Percentiles rank a stretch among this genome's conserved stretches.
Evolutionary conservation across 2,113 vertebrate genomes (phyloP).

Genomic region (Pelecanus crispus): DNA sequence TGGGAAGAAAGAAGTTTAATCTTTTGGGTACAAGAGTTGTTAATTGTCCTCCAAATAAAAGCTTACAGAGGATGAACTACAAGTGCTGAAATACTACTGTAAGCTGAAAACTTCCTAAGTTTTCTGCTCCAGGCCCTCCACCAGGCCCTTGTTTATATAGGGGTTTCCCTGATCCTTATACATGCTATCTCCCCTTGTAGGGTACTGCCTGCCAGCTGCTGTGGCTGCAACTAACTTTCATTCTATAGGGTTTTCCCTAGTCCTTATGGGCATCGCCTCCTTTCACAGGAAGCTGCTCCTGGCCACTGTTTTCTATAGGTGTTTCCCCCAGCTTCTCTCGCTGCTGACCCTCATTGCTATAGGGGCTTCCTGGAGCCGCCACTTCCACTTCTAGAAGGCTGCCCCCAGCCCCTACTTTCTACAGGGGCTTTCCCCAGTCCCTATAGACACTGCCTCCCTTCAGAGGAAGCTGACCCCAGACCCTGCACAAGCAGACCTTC

Average conservation of each 20-base stretch:
- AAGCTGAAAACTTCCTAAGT: background rate
- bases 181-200: rapidly evolving
- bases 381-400: background rate
- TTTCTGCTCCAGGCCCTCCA: background rate
- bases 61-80: background rate
- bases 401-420: background rate
- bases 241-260: background rate
- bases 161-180: background rate
- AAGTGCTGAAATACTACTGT: background rate
- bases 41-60: background rate
- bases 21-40: background rate
- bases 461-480: background rate
- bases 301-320: background rate
- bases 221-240: background rate
- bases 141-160: background rate
- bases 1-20: background rate
- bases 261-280: background rate
- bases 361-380: background rate
- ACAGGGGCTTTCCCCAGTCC: background rate
- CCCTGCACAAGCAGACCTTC: background rate
- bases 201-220: background rate
- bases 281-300: background rate
- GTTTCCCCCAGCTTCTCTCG: background rate
- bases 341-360: background rate
- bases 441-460: background rate